phyloP scores from a whole-genome alignment of 2,797 vertebrate species.

The Scolopax bukidnonensis region DNA sequence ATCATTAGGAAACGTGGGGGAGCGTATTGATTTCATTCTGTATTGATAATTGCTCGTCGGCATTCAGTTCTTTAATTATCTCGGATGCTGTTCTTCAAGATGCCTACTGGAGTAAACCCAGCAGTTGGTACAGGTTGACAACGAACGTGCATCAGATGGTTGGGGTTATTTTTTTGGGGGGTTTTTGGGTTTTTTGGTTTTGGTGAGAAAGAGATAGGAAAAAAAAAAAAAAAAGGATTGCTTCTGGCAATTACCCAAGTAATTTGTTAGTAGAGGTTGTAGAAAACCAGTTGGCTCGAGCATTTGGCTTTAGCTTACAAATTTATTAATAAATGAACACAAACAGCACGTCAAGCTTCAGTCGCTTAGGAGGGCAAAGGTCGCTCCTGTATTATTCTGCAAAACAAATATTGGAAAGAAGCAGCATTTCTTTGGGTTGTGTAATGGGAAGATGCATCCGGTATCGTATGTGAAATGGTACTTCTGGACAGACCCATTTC shows the following conservation, averaged over 20 bases:
- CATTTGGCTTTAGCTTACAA: not conserved
- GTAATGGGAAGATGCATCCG: not conserved
- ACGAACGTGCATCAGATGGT: constrained; percentile 10
- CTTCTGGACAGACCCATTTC: not conserved
- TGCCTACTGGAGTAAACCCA: not conserved
- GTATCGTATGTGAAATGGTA: not conserved
- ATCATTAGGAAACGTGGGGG: not conserved
- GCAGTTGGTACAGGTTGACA: not conserved
- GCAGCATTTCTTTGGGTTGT: constrained; percentile 18
- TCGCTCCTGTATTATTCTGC: not conserved
- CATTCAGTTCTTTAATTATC: not conserved
- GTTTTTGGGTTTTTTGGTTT: not conserved
- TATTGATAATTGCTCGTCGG: not conserved
- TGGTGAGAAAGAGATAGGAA: constrained; percentile 15
- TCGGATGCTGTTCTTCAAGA: not conserved
- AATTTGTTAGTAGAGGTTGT: constrained; percentile 48
- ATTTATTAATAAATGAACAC: constrained; percentile 43
- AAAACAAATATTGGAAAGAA: constrained; percentile 49
- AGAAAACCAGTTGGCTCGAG: constrained; percentile 24
- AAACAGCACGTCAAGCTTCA: constrained; percentile 45
- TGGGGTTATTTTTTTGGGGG: not conserved
- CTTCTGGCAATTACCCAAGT: constrained; percentile 43
- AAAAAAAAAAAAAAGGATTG: not conserved
- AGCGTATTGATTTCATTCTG: not conserved
- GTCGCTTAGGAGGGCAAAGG: constrained; percentile 19